Evolutionary conservation across 2,888 invertebrate genomes (phyloP), one percentile per base, ranked within the genome.

Genomic region (Rapana venosa): DNA sequence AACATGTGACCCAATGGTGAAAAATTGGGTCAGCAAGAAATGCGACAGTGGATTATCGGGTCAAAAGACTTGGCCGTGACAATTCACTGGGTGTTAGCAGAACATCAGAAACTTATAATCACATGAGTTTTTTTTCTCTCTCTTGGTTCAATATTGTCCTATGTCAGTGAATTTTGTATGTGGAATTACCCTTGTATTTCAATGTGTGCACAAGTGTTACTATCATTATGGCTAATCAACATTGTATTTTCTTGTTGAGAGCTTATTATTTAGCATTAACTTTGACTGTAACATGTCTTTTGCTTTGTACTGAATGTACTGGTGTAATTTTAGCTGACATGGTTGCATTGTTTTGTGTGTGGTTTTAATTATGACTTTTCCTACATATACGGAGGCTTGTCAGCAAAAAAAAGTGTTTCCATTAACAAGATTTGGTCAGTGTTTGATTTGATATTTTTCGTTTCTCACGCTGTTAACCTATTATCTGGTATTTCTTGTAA

Each of bases 311-410:
- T 89, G 66, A 74, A 85, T 89, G 85, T 89, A 89, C 36, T 66
- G 36, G 83, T 74, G 70, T 87, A 87, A 30, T 70, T 85, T 58
- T 89, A 89, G 89, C 89, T 89, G 89, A 89, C 84, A 85, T 61
- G 81, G 56, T 79, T 88, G 81, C 83, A 74, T 89, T 89, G 83
- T 61, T 66, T 66, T 81, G 32, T 88, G 88, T 56, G 89, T 89
- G 89, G 66, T 74, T 89, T 89, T 88, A 66, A 84, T 88, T 81
- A 58, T 77, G 77, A 79, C 61, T 83, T 84, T 81, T 47, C 70
- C 47, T 47, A n/a, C n/a, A 84, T 89, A 85, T 89, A 66, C 89
- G 84, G 89, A 89, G 85, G 89, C 89, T 89, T 66, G 88, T 88
- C 84, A 70, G 83, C 89, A 89, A 85, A 83, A 85, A 47, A 35